phyloP scores from a whole-genome alignment of 2,797 vertebrate species.

The Myoxocephalus aenaeus region DNA sequence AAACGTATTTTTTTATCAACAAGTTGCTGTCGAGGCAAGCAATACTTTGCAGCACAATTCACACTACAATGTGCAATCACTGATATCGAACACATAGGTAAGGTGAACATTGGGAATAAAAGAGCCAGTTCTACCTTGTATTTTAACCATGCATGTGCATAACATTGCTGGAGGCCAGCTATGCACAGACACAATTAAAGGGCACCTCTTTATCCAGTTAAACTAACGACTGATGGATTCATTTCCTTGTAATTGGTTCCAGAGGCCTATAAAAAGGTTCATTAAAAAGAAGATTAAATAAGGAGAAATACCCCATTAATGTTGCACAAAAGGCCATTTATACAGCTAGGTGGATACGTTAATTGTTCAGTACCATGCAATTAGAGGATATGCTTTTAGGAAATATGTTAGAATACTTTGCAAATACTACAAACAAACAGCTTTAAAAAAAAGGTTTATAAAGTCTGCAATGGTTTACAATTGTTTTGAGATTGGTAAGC shows the following conservation, averaged over 20 bases:
- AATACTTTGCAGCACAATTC: slow-evolving; percentile 1
- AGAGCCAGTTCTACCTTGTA: slow-evolving; percentile 2
- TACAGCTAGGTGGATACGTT: slow-evolving; percentile 19
- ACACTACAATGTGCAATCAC: not conserved
- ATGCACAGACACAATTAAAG: slow-evolving; percentile 54
- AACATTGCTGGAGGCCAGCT: slow-evolving; percentile 25
- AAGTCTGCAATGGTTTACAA: not conserved
- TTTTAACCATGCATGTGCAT: slow-evolving; percentile 23
- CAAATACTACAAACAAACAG: slow-evolving; percentile 6
- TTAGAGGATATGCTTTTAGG: slow-evolving; percentile 25
- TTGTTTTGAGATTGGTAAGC: not conserved
- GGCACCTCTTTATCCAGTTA: slow-evolving; percentile 57
- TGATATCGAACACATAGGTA: not conserved
- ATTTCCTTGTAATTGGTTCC: slow-evolving; percentile 67
- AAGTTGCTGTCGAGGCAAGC: not conserved
- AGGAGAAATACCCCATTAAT: slow-evolving; percentile 51
- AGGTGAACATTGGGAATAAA: not conserved
- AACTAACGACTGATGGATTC: slow-evolving; percentile 61
- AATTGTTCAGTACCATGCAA: slow-evolving; percentile 37
- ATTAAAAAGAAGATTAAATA: slow-evolving; percentile 72
- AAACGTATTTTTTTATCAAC: not conserved
- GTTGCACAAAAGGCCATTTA: slow-evolving; percentile 55
- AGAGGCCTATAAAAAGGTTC: slow-evolving; percentile 59
- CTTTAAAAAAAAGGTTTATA: not conserved
- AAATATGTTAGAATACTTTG: slow-evolving; percentile 23